phyloP scores from a whole-genome alignment of 2,797 vertebrate species.

The Manis javanica region DNA sequence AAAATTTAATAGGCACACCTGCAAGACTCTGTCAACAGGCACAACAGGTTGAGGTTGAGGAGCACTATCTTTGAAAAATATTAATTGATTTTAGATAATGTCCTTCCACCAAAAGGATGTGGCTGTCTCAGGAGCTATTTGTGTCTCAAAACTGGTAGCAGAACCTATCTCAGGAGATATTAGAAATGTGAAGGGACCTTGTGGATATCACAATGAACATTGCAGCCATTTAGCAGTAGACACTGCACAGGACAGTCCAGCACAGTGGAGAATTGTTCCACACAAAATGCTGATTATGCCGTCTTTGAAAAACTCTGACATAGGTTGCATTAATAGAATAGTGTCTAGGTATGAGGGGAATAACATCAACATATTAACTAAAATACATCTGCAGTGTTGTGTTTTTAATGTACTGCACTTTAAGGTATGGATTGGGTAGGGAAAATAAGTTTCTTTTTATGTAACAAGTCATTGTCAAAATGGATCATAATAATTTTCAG shows the following conservation, averaged over 20 bases:
- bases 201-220: not conserved
- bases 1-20: not conserved
- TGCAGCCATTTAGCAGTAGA: not conserved
- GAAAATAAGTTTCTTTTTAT: not conserved
- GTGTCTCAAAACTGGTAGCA: not conserved
- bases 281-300: not conserved
- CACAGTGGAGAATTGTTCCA: not conserved
- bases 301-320: not conserved
- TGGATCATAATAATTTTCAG: not conserved
- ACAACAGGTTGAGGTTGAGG: not conserved
- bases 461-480: conserved; percentile 1
- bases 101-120: not conserved
- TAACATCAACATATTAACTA: not conserved
- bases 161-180: not conserved
- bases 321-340: not conserved
- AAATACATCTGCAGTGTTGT: not conserved
- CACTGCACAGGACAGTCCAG: not conserved
- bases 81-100: not conserved
- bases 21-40: not conserved
- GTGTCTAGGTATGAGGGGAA: not conserved
- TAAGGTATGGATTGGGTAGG: not conserved
- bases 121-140: not conserved
- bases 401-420: not conserved
- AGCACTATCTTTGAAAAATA: not conserved
- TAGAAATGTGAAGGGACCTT: not conserved